Base-by-base conservation (phyloP, 2,888 invertebrate species). In the Hanleya hanleyi region DNA sequence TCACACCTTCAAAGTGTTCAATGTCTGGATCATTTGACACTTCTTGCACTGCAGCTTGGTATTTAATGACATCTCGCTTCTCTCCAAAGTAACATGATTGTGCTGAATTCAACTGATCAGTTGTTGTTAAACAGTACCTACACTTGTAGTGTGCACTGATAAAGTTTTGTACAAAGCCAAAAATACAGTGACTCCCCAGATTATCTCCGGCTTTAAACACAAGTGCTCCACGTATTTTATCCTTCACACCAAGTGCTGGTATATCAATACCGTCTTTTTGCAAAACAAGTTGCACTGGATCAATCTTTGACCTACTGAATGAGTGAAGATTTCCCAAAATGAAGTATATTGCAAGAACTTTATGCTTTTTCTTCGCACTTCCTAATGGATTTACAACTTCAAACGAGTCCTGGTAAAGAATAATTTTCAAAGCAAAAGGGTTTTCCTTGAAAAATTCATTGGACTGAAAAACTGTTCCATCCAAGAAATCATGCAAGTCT, bases 51-150 rank as follows among this genome's bases (percentile, higher is more conserved):
- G 64, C 64, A 37, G 4, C 35, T 35, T 35, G 35, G 38, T 64
- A 64, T n/a, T 64, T 64, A n/a, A 22, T 37, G n/a, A 37, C 29
- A 29, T 35, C 36, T 4, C 64, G 38, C 35, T 37, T 64, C 36
- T 35, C 37, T 22, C 35, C 64, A 37, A 37, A 37, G n/a, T 22
- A 35, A 64, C 15, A 36, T 18, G 64, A 18, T 51, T 12, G 7
- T 32, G 33, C 18, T 1, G 15, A 33, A 35, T n/a, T 64, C 15
- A 69, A 37, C 18, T 69, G 50, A 36, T 57, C 61, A 26, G 37
- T 62, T 61, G 9, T 57, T 18, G 62, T 57, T 37, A 61, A 51
- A 61, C 57, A 62, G 62, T 69, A 69, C 36, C 69, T 57, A 35
- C 69, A 69, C 32, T 18, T 18, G 62, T 69, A 69, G 15, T 61